These are phyloP conservation scores for Polietes domitor DNA, from an alignment of 2,888 invertebrate genomes.

Conservation along the genomic window DNA sequence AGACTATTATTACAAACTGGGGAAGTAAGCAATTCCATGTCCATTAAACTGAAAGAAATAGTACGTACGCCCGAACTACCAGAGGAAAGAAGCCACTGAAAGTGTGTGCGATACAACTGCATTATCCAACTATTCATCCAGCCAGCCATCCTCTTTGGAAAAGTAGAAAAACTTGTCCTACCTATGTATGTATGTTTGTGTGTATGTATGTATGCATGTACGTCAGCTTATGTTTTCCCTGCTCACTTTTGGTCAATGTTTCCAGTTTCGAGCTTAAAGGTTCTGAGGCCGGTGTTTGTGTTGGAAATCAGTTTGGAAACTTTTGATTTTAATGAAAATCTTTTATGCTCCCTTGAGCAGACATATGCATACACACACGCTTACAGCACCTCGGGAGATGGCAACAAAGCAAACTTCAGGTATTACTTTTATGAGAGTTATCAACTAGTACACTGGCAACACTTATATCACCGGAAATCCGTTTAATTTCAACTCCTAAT, in stretches of 20 bases:
- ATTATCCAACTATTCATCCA: background rate
- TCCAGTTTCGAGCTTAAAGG: background rate
- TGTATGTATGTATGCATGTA: background rate
- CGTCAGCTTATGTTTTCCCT: background rate
- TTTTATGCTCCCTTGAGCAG: background rate
- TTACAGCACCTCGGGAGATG: background rate
- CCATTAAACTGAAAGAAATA: constrained; percentile 19
- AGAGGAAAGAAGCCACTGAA: background rate
- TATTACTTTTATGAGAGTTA: constrained; percentile 35
- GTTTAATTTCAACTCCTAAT: constrained; percentile 63
- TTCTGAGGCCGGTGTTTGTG: constrained; percentile 4
- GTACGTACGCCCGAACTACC: too few relatives aligned
- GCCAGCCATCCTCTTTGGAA: background rate
- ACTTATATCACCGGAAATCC: constrained; percentile 67
- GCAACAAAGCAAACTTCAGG: background rate
- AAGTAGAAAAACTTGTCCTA: constrained; percentile 25
- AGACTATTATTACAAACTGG: constrained; percentile 25
- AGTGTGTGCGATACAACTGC: background rate
- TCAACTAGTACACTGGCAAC: constrained; percentile 49
- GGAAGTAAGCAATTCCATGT: constrained; percentile 53
- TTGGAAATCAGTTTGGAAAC: constrained; percentile 21
- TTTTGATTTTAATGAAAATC: constrained; percentile 39
- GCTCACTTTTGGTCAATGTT: background rate
- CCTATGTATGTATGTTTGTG: background rate
- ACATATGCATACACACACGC: background rate